Percentiles rank a stretch among this genome's conserved stretches.
Evolutionary conservation across 2,113 vertebrate species (phyloP).

Genomic region (Ctenodactylus gundi): DNA sequence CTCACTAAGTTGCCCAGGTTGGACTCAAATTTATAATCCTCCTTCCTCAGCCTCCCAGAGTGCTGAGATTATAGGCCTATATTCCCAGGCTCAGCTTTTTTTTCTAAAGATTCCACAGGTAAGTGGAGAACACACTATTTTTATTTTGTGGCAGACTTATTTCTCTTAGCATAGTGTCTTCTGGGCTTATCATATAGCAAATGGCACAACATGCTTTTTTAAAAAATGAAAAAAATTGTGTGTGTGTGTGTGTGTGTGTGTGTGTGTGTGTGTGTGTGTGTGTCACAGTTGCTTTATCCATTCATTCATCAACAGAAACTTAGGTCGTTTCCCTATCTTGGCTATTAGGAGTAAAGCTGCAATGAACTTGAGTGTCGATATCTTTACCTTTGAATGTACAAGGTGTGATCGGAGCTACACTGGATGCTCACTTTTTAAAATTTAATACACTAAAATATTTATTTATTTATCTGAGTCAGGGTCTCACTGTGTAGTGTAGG

Average conservation of each 20-base stretch:
- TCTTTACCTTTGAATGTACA: not conserved
- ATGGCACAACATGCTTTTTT: not conserved
- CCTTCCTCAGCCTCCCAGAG: no score
- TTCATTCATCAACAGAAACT: not conserved
- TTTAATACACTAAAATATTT: no score
- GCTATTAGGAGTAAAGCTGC: not conserved
- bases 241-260: not conserved
- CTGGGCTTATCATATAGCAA: not conserved
- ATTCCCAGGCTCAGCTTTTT: no score
- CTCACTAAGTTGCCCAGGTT: no score
- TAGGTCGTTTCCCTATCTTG: not conserved
- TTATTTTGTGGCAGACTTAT: not conserved
- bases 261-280: not conserved
- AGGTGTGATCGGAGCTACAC: no score
- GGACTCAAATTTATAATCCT: no score
- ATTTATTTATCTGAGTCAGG: not conserved
- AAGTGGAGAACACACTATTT: not conserved
- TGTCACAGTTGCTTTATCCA: not conserved
- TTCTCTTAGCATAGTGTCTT: not conserved
- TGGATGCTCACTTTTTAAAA: no score
- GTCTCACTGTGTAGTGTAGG: not conserved
- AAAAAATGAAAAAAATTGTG: not conserved
- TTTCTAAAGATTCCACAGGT: not conserved
- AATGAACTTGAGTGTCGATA: not conserved
- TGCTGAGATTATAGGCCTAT: no score